Base-by-base conservation (phyloP, 2,888 invertebrate species). In the Aphodius sticticus region DNA sequence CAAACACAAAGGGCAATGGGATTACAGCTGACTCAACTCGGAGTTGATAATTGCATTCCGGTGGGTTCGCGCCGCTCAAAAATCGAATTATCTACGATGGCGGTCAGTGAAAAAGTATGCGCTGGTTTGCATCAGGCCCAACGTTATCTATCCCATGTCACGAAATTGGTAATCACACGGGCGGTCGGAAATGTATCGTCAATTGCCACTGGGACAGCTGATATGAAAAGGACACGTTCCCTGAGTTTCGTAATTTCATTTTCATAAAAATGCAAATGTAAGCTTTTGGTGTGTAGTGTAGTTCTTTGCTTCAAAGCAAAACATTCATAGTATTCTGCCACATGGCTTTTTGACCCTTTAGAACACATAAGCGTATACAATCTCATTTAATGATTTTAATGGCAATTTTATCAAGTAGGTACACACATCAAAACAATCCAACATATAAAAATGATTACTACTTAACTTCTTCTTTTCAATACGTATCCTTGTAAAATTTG, bases 1-100 rank as follows among this genome's bases (percentile, higher is more conserved):
- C 74, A 74, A n/a, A 37, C 74, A 74, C 74, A 74, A 74, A 74
- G 74, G 74, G 74, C 74, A 74, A 74, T 74, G 74, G 74, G 35
- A 74, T 74, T 74, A 74, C 36, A 14, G 70, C 14, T 77, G 69
- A 16, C 69, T 36, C 77, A 69, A 69, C 36, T 36, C 14, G 26
- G 76, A 69, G 76, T 76, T 76, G 78, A 76, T 71, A 77, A 76
- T 76, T 80, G 76, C 37, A 78, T 72, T 78, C 69, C 69, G 69
- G 38, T 35, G 35, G 6, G 71, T 37, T 16, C 69, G 53, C 16
- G 70, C 37, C 70, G 81, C 16, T 76, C 69, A 78, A 76, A 76
- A 78, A 78, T 78, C 38, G 76, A 78, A 78, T 78, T 76, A 76
- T 69, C 38, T 53, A 53, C 53, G 53, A 53, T 53, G 53, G 53